Percentiles rank a stretch among this genome's conserved stretches.
phyloP scores from a whole-genome alignment of 92 coral and sea anemone genomes.

The Epizoanthus ramosus region DNA sequence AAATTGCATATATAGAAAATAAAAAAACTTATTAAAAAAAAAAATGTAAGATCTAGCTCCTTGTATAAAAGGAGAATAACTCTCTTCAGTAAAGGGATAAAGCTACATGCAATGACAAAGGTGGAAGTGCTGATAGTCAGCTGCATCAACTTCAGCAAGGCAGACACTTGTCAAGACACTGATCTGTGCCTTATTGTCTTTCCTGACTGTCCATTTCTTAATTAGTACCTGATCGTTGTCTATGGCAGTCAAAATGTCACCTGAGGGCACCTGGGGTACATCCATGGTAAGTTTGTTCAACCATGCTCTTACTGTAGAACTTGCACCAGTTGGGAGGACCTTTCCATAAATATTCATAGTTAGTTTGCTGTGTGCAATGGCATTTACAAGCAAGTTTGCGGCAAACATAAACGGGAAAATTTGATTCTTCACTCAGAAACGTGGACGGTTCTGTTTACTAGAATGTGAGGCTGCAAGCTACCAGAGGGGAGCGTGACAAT shows the following conservation, averaged over 20 bases:
- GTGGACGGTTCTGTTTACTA: no score
- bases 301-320: conserved; percentile 28
- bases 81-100: conserved; percentile 19
- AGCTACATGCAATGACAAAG: conserved; percentile 11
- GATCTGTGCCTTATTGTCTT: conserved; percentile 55
- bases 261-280: conserved; percentile 6
- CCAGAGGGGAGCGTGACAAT: no score
- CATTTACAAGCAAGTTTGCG: conserved; percentile 42
- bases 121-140: conserved; percentile 21
- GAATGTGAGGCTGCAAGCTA: no score
- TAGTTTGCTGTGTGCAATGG: conserved; percentile 45
- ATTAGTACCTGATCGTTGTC: conserved; percentile 60
- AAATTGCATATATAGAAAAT: no score
- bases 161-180: conserved; percentile 43
- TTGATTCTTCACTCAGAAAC: no score
- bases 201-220: conserved; percentile 55
- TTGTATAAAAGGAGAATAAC: conserved; percentile 16
- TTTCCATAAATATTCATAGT: conserved; percentile 35
- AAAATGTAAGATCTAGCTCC: conserved; percentile 19
- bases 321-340: conserved; percentile 41
- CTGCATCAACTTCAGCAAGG: conserved; percentile 40
- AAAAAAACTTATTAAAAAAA: no score
- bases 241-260: conserved; percentile 44
- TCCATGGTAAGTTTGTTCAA: conserved; percentile 33
- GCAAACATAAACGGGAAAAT: background rate